Conservation (phyloP, 2,113 vertebrate genomes). For the Caretta caretta region DNA sequence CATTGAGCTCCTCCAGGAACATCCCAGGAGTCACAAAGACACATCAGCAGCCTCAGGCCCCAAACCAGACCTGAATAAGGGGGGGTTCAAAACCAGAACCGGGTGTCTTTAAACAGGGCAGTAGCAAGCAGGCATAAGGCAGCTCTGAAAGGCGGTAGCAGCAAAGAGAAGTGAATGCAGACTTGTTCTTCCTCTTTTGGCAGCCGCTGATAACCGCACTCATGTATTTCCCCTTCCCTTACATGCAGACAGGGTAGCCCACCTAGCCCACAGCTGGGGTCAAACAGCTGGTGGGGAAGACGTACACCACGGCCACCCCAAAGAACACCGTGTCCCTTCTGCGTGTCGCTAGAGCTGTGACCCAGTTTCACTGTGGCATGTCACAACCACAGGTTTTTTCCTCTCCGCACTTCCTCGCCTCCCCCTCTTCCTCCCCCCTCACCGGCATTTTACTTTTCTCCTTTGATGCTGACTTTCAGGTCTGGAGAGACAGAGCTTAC, state of each 20-base stretch:
- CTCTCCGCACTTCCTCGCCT: neutral
- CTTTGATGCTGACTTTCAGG: conserved; percentile 60
- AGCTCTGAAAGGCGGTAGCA: rapidly evolving
- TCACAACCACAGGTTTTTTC: neutral
- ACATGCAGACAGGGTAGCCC: neutral
- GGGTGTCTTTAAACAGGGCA: neutral
- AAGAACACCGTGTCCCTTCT: neutral
- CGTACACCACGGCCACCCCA: neutral
- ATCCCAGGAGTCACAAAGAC: neutral
- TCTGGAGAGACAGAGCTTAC: conserved; percentile 42
- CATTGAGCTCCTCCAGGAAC: neutral
- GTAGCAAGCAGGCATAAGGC: neutral
- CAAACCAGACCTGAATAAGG: neutral
- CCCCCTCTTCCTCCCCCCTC: conserved; percentile 6
- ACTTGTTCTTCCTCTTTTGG: neutral
- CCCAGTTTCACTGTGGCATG: conserved; percentile 55
- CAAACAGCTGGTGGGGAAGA: neutral
- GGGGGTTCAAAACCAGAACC: neutral
- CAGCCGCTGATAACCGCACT: neutral
- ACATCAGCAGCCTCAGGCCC: neutral
- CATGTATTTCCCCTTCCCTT: neutral
- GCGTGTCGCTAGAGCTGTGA: conserved; percentile 58
- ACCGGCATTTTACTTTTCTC: neutral
- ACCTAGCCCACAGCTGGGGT: neutral
- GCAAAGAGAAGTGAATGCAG: rapidly evolving